These are phyloP conservation scores for Siniperca chuatsi DNA, from an alignment of 2,113 vertebrate species.

Conservation along the genomic window DNA sequence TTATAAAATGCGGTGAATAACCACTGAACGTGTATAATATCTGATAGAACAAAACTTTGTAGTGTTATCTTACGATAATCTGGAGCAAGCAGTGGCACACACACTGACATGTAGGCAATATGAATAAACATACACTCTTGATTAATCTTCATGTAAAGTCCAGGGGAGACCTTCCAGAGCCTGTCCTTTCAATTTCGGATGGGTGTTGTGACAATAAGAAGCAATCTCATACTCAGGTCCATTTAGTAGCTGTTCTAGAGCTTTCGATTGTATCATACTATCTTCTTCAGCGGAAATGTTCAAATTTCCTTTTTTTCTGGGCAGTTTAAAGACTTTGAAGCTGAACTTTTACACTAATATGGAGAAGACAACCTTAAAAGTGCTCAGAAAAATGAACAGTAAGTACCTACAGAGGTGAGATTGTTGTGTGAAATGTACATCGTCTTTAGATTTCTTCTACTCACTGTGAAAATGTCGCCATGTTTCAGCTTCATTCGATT, in stretches of 20 bases:
- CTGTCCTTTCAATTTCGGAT: too few relatives aligned
- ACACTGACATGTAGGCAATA: too few relatives aligned
- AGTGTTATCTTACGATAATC: too few relatives aligned
- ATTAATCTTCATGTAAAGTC: too few relatives aligned
- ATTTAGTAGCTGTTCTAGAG: background rate
- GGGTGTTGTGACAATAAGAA: too few relatives aligned
- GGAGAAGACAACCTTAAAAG: background rate
- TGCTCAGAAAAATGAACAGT: too few relatives aligned
- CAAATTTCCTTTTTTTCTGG: background rate
- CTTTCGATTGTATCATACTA: background rate
- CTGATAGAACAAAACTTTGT: background rate
- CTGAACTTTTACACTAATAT: background rate
- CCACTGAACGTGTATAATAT: background rate
- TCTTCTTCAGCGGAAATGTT: background rate
- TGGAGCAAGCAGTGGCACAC: too few relatives aligned
- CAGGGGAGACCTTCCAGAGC: too few relatives aligned
- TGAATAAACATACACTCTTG: too few relatives aligned
- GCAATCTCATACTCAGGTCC: background rate
- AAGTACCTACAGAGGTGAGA: background rate
- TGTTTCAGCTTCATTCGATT: constrained; percentile 89
- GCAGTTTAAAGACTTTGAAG: background rate
- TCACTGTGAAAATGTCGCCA: constrained; percentile 91
- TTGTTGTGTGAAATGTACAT: background rate
- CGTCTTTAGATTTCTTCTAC: constrained; percentile 24
- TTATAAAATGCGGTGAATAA: background rate